phyloP scores from a whole-genome alignment of 2,113 vertebrate species.

The Poeciliopsis occidentalis region DNA sequence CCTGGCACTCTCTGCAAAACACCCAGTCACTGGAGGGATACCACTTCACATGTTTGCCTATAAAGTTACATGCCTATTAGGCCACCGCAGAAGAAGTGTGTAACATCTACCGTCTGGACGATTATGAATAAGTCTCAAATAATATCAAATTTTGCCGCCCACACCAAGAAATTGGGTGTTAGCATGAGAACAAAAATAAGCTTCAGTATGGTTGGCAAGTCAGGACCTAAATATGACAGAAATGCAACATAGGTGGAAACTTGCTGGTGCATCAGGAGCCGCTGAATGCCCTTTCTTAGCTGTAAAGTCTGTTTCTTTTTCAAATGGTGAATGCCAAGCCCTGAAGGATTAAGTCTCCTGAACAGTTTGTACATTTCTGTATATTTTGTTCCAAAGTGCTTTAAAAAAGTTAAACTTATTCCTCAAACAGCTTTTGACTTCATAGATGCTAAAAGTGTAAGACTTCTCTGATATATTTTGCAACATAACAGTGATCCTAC shows the following conservation, averaged over 20 bases:
- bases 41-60: slow-evolving; percentile 78
- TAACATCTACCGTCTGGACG: slow-evolving; percentile 76
- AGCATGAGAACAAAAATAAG: slow-evolving; percentile 63
- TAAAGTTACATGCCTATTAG: slow-evolving; percentile 79
- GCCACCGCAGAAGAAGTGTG: slow-evolving; percentile 73
- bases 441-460: too few relatives aligned
- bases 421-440: not conserved
- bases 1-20: slow-evolving; percentile 62
- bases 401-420: not conserved
- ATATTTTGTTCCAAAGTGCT: not conserved
- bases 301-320: slow-evolving; percentile 17
- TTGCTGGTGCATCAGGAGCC: slow-evolving; percentile 23
- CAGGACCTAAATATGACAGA: slow-evolving; percentile 57
- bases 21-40: slow-evolving; percentile 67
- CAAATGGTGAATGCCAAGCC: slow-evolving; percentile 10
- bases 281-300: slow-evolving; percentile 35
- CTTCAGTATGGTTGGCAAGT: slow-evolving; percentile 30
- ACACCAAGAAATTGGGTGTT: slow-evolving; percentile 61
- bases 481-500: not conserved
- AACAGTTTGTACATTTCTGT: not conserved
- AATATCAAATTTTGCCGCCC: slow-evolving; percentile 72
- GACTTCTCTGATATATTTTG: too few relatives aligned
- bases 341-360: not conserved
- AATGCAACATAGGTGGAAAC: slow-evolving; percentile 70
- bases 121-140: slow-evolving; percentile 74